Base-by-base conservation (phyloP, 2,888 invertebrate genomes). In the Zelleria hepariella region DNA sequence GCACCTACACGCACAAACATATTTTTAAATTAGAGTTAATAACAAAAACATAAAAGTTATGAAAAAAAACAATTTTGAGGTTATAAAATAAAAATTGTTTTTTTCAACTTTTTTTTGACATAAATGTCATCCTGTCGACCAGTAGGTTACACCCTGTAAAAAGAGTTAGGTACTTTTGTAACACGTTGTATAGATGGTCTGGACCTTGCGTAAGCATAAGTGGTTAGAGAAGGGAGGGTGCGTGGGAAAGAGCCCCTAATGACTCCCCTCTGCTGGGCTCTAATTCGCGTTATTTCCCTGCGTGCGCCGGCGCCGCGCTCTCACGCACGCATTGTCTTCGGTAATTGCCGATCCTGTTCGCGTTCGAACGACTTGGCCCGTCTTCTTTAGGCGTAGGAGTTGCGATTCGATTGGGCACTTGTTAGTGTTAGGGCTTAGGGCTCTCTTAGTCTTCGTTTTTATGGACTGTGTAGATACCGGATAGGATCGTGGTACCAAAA, bases 271-370 rank as follows among this genome's bases (percentile, higher is more conserved):
- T 76, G 78, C 79, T 82, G 86, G 78, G 82, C 84, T 81, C 85
- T 85, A 86, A 86, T 88, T 86, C 87, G 86, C 85, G 82, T n/a
- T 26, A 10, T 32, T 24, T n/a, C 6, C 86, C 84, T 82, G 86
- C 83, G 76, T 82, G 86, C 83, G 76, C 77, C 73, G 78, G 79
- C 80, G 78, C 80, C 76, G 70, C 63, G 68, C 79, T 83, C 86
- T 86, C 86, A 86, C 87, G 86, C 86, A 86, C 85, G 86, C 86
- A 86, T 86, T 87, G 87, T 87, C 85, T 86, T 84, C 86, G 70
- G 85, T 88, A 88, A 87, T 88, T 87, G 87, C 86, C 82, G 82
- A 83, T 85, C 83, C 86, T 86, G 87, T 86, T 59, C 59, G 53
- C 58, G 54, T 61, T 61, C 32, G 32, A 42, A 42, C 15, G 54